These are phyloP conservation scores for Melitaea cinxia DNA, from an alignment of 1,140 invertebrate species.

Conservation along the genomic window DNA sequence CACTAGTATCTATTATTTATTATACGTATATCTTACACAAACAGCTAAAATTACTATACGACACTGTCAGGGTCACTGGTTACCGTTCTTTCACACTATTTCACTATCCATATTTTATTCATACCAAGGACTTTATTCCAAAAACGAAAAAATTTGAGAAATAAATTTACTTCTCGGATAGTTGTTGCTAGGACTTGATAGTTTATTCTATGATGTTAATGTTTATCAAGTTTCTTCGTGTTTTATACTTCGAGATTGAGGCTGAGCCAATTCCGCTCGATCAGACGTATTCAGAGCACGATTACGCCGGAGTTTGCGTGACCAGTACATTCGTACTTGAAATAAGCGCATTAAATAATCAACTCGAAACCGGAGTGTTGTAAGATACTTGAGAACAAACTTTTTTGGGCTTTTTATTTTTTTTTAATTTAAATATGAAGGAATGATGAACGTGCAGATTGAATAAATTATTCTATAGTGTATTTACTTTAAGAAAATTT, in stretches of 20 bases:
- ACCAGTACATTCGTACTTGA: background rate
- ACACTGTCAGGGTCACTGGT: too few relatives aligned
- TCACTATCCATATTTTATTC: too few relatives aligned
- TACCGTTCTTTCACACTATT: too few relatives aligned
- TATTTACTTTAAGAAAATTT: too few relatives aligned
- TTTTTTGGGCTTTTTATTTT: background rate
- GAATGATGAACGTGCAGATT: too few relatives aligned
- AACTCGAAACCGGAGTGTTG: background rate
- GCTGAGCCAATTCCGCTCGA: constrained; percentile 27
- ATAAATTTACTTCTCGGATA: background rate
- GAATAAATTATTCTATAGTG: too few relatives aligned
- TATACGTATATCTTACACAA: too few relatives aligned
- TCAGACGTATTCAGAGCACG: constrained; percentile 32
- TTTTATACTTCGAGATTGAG: constrained; percentile 27
- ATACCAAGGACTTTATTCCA: background rate
- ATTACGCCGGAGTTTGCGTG: constrained; percentile 10
- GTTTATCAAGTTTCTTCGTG: constrained; percentile 27
- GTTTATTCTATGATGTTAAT: constrained; percentile 17
- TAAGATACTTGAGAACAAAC: background rate
- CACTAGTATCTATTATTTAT: too few relatives aligned
- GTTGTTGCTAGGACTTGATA: constrained; percentile 2
- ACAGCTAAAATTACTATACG: too few relatives aligned
- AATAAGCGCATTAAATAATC: constrained; percentile 2
- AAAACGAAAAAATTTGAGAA: background rate
- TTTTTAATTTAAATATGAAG: background rate